These are phyloP conservation scores for Hirundo rustica DNA, from an alignment of 2,797 vertebrate species.

Conservation along the genomic window DNA sequence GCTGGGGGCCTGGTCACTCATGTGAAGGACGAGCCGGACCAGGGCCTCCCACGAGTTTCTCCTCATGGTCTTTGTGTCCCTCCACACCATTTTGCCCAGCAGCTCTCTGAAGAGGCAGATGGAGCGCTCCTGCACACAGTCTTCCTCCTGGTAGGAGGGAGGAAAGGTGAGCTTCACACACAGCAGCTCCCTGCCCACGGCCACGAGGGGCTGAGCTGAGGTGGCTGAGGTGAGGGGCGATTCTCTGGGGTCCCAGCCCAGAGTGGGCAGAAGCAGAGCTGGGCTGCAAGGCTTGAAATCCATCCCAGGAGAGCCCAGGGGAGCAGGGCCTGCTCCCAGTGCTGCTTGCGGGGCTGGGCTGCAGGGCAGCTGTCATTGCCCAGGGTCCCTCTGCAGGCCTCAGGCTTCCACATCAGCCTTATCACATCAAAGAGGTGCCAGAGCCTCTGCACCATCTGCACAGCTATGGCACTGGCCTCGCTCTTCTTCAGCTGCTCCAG, in stretches of 20 bases:
- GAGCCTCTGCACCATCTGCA: not conserved
- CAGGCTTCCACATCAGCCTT: not conserved
- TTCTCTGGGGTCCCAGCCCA: not conserved
- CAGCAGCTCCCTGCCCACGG: not conserved
- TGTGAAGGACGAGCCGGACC: no score
- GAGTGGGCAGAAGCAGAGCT: not conserved
- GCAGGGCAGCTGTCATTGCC: not conserved
- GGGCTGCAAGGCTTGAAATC: no score
- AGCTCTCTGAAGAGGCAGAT: no score
- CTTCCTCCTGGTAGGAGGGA: no score
- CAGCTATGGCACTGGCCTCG: no score
- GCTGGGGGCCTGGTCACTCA: no score
- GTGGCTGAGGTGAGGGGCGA: not conserved
- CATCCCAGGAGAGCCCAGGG: not conserved
- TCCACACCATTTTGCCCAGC: no score
- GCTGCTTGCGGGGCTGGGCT: no score
- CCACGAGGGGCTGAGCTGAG: not conserved
- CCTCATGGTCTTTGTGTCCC: no score
- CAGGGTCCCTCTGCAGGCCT: not conserved
- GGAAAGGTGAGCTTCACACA: no score
- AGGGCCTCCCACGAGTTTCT: no score
- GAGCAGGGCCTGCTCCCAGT: not conserved
- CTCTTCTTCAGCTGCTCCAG: not conserved
- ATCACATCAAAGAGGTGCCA: not conserved
- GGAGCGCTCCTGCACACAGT: no score